phyloP scores from a whole-genome alignment of 2,888 invertebrate genomes.

The Drosophila histrio region DNA sequence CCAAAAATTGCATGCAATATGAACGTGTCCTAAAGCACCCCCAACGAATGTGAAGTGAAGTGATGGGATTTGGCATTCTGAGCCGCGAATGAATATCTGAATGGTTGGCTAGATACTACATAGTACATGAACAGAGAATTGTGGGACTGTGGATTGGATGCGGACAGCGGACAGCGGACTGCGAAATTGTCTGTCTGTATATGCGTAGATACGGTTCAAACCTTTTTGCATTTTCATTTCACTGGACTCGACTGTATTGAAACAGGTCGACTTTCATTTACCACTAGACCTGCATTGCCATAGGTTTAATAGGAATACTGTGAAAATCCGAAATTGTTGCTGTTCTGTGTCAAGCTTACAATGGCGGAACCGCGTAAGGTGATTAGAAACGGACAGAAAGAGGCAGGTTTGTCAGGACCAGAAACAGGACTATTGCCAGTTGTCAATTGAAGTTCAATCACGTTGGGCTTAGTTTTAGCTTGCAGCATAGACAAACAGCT shows the following conservation, averaged over 20 bases:
- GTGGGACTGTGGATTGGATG: conserved; percentile 10
- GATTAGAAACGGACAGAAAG: conserved; percentile 25
- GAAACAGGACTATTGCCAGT: not conserved
- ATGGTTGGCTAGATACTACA: conserved; percentile 17
- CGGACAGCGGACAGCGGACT: not conserved
- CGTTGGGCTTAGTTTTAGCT: not conserved
- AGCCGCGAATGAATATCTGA: conserved; percentile 27
- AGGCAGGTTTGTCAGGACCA: not conserved
- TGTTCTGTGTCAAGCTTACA: conserved; percentile 11
- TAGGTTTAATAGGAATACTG: conserved; percentile 35
- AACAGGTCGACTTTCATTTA: conserved; percentile 31
- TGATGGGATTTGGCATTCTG: conserved; percentile 25
- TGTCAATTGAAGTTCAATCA: conserved; percentile 19
- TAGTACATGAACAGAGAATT: conserved; percentile 20
- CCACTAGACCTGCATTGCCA: conserved; percentile 11
- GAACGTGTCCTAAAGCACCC: conserved; percentile 18
- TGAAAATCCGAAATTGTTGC: conserved; percentile 2
- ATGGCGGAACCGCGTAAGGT: conserved; percentile 19
- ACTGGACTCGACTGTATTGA: conserved; percentile 42
- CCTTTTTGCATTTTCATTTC: conserved; percentile 51
- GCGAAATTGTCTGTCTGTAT: not conserved
- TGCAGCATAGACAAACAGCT: not conserved
- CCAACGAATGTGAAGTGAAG: conserved; percentile 14
- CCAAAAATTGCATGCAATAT: conserved; percentile 49
- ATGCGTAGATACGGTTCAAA: conserved; percentile 45